Percentiles rank a stretch among this genome's conserved stretches.
phyloP scores from a whole-genome alignment of 2,113 vertebrate species.

The Benitochromis conjunctus region DNA sequence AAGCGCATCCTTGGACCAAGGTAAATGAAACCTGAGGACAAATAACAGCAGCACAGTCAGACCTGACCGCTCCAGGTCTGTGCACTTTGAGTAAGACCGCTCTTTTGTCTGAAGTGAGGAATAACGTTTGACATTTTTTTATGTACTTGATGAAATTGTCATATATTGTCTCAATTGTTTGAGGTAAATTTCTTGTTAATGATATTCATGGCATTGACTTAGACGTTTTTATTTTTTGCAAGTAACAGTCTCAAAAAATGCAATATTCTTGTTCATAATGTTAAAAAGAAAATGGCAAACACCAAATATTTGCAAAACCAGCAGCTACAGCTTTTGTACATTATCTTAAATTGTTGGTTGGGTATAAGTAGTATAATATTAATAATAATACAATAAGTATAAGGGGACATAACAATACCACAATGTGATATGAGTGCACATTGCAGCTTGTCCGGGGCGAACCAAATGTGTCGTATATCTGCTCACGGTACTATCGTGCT shows the following conservation, averaged over 20 bases:
- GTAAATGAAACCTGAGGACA: slow-evolving; percentile 37
- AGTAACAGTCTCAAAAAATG: neutral
- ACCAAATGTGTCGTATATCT: no score
- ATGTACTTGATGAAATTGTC: neutral
- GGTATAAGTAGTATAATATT: no score
- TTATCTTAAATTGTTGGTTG: no score
- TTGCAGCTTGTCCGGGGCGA: no score
- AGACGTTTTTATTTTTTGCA: accelerated
- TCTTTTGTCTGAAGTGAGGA: neutral
- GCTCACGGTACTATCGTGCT: no score
- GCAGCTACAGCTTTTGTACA: neutral
- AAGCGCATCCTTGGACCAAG: slow-evolving; percentile 99
- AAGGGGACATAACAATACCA: no score
- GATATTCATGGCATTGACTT: neutral
- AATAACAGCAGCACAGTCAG: neutral
- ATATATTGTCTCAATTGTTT: neutral
- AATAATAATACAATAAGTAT: no score
- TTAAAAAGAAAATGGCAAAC: neutral
- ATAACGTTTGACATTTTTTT: neutral
- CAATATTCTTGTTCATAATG: neutral
- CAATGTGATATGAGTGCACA: no score
- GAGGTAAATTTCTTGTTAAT: neutral
- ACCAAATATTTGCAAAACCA: neutral
- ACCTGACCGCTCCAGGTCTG: neutral
- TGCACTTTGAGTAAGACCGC: neutral